Evolutionary conservation across 2,888 invertebrate species (phyloP), one percentile per base, ranked within the genome.

Genomic region (Pocota personata): DNA sequence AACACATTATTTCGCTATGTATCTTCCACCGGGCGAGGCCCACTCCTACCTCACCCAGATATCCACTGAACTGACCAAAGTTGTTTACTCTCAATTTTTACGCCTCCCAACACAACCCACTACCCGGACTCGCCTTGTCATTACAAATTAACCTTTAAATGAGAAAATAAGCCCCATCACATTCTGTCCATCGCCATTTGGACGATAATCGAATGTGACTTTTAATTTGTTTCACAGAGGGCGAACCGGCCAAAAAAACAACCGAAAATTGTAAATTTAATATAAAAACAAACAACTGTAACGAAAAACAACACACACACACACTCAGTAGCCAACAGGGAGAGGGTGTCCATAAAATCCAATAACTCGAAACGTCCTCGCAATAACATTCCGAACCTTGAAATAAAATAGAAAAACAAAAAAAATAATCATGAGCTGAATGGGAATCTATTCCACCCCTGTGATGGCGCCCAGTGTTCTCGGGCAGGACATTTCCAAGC

Each of bases 171-270:
- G 50, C 57, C 64, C 58, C 58, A 60, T 76, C 64, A 46, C 64
- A 76, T 30, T 55, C 30, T 37, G 55, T 75, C 69, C 69, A 57
- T 66, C 48, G 37, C 35, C 62, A 69, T 24, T 60, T 14, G 58
- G 12, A 60, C 58, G 32, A 80, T 86, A 80, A 86, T 86, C 76
- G 80, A 86, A 79, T 80, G 66, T 86, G 84, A 86, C 80, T 76
- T 86, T 84, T 80, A 76, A 84, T 84, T 80, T 80, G 40, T 46
- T 57, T 16, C 43, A 1, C 21, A 32, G 27, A 52, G 27, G 6
- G 16, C 24, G 30, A 10, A 24, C n/a, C 12, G 37, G 12, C 3
- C 19, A 46, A 16, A 37, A 73, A 73, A 46, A 55, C 35, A 67
- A 71, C 0, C 3, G 24, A 72, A 77, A 66, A 67, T 60, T 78